phyloP scores from a whole-genome alignment of 2,888 invertebrate genomes.

The Altica lythri region DNA sequence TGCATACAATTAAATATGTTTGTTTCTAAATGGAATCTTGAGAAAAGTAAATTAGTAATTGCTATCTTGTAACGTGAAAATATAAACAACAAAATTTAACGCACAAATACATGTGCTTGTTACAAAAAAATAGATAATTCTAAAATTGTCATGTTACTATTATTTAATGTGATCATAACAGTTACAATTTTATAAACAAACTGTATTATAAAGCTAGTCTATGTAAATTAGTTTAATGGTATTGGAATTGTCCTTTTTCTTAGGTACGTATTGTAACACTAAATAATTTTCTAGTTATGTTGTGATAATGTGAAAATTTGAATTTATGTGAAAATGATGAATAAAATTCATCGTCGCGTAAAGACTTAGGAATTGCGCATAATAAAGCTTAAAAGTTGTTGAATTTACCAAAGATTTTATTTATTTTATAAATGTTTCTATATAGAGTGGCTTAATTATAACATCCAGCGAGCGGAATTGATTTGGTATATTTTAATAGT shows the following conservation, averaged over 20 bases:
- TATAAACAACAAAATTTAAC: too few relatives aligned
- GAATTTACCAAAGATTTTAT: constrained; percentile 49
- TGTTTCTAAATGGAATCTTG: background rate
- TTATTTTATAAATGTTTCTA: constrained; percentile 38
- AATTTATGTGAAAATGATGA: constrained; percentile 30
- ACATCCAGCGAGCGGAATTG: too few relatives aligned
- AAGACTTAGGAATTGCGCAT: constrained; percentile 39
- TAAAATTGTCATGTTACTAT: too few relatives aligned
- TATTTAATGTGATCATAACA: too few relatives aligned
- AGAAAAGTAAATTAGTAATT: too few relatives aligned
- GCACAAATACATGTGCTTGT: too few relatives aligned
- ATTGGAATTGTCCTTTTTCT: constrained; percentile 13
- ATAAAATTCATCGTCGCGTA: constrained; percentile 20
- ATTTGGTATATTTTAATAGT: constrained; percentile 19
- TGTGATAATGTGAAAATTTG: constrained; percentile 39
- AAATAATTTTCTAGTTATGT: constrained; percentile 33
- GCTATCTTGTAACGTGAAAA: too few relatives aligned
- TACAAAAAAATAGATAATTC: too few relatives aligned
- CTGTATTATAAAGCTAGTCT: too few relatives aligned
- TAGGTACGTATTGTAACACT: constrained; percentile 19
- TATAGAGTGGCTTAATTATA: constrained; percentile 12
- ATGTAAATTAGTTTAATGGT: constrained; percentile 21
- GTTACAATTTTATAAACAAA: too few relatives aligned
- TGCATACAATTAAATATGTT: background rate
- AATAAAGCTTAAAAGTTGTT: constrained; percentile 45